Conservation (phyloP, 2,888 invertebrate genomes). For the Notocelia uddmanniana region DNA sequence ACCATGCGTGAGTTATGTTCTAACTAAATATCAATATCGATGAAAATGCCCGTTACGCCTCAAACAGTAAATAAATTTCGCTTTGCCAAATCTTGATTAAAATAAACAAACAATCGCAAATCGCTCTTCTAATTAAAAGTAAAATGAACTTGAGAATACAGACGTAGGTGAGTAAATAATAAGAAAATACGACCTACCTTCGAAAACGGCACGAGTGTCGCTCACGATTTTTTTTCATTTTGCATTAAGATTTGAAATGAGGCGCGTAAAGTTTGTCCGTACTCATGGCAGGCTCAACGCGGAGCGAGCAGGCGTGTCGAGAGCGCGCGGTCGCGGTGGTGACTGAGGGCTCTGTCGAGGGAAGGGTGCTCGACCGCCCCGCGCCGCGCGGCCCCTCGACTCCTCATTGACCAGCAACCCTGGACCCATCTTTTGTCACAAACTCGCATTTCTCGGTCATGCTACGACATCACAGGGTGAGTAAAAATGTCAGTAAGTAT, state of each 20-base stretch:
- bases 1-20: neutral
- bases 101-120: slow-evolving; percentile 53
- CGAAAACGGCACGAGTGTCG: slow-evolving; percentile 49
- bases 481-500: too few relatives aligned
- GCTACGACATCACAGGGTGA: neutral
- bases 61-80: slow-evolving; percentile 33
- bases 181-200: slow-evolving; percentile 58
- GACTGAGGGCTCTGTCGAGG: slow-evolving; percentile 57
- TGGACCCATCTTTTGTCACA: slow-evolving; percentile 35
- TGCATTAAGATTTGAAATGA: slow-evolving; percentile 58
- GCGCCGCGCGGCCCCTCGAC: slow-evolving; percentile 43
- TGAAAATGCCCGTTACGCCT: neutral
- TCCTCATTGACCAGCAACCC: slow-evolving; percentile 45
- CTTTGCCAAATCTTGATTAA: slow-evolving; percentile 49
- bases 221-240: slow-evolving; percentile 59
- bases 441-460: slow-evolving; percentile 17
- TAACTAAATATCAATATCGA: neutral
- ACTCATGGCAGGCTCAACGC: slow-evolving; percentile 65
- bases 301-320: slow-evolving; percentile 50
- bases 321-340: slow-evolving; percentile 55
- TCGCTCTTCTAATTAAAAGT: slow-evolving; percentile 44
- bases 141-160: slow-evolving; percentile 12
- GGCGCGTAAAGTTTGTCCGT: slow-evolving; percentile 70
- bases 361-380: slow-evolving; percentile 49
- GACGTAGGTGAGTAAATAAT: neutral